These are phyloP conservation scores for Gymnarchus niloticus DNA, from an alignment of 2,113 vertebrate species.

Conservation along the genomic window DNA sequence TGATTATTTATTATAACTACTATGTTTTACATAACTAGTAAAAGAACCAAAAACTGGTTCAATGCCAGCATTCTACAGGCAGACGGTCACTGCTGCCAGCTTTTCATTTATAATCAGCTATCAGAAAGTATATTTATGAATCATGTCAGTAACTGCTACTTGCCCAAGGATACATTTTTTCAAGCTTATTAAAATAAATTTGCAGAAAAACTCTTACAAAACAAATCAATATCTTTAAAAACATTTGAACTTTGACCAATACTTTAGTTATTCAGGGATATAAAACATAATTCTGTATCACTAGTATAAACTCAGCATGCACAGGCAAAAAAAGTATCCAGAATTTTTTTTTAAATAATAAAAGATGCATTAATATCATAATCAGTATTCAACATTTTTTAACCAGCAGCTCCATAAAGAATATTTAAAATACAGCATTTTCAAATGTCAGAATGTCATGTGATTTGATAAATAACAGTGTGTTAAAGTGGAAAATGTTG, in stretches of 20 bases:
- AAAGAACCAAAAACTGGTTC: slow-evolving; percentile 7
- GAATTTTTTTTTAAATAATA: background rate
- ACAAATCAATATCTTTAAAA: slow-evolving; percentile 39
- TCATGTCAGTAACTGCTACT: slow-evolving; percentile 14
- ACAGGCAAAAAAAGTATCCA: background rate
- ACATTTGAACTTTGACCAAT: slow-evolving; percentile 32
- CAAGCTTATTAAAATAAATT: slow-evolving; percentile 27
- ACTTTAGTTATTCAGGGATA: slow-evolving; percentile 15
- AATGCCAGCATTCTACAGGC: background rate
- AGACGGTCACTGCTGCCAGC: slow-evolving; percentile 10
- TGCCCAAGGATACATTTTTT: slow-evolving; percentile 33
- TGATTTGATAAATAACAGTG: background rate
- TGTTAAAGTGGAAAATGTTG: slow-evolving; percentile 2
- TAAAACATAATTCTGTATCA: slow-evolving; percentile 2
- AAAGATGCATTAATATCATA: background rate
- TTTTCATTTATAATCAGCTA: slow-evolving; percentile 24
- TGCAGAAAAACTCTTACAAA: slow-evolving; percentile 20
- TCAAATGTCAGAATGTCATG: background rate
- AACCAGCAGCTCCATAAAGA: background rate
- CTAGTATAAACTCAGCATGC: background rate
- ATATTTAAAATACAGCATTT: slow-evolving; percentile 5
- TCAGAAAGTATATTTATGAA: slow-evolving; percentile 16
- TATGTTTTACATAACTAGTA: slow-evolving; percentile 8
- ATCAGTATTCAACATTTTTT: background rate
- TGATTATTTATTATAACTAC: background rate